These are phyloP conservation scores for Carcharodon carcharias DNA, from an alignment of 2,797 vertebrate species.

Conservation along the genomic window DNA sequence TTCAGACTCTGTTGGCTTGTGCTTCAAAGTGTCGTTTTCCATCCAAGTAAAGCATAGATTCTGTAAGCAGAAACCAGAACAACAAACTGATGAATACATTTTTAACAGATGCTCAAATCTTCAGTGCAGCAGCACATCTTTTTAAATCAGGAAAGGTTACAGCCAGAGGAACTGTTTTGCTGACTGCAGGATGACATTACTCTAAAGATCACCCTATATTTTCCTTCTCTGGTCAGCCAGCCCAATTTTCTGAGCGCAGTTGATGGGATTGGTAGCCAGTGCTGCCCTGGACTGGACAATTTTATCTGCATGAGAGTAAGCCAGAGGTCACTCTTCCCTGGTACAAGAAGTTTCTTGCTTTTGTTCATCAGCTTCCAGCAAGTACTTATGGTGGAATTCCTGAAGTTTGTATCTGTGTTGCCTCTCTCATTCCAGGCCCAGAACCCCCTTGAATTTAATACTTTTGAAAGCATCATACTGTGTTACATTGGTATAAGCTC, in stretches of 20 bases:
- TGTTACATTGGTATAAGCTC: neutral
- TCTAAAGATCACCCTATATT: neutral
- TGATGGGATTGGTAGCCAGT: neutral
- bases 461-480: neutral
- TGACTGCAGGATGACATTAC: neutral
- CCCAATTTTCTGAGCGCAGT: neutral
- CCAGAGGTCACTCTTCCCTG: neutral
- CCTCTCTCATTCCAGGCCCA: neutral
- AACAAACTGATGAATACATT: too few species aligned
- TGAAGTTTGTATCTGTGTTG: neutral
- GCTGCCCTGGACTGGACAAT: neutral
- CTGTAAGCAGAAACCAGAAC: conserved; percentile 55
- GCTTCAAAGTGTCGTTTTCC: conserved; percentile 84
- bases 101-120: neutral
- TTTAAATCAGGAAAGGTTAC: neutral
- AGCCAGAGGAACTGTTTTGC: neutral
- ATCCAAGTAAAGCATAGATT: conserved; percentile 95
- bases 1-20: neutral
- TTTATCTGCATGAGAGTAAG: neutral
- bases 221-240: neutral
- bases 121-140: neutral
- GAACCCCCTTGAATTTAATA: neutral
- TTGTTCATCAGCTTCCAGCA: neutral
- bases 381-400: neutral
- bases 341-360: neutral